A percentile compares a stretch with the other conserved stretches of the same genome.
Conservation (phyloP, 2,888 invertebrate species). For the Apodemia zela region DNA sequence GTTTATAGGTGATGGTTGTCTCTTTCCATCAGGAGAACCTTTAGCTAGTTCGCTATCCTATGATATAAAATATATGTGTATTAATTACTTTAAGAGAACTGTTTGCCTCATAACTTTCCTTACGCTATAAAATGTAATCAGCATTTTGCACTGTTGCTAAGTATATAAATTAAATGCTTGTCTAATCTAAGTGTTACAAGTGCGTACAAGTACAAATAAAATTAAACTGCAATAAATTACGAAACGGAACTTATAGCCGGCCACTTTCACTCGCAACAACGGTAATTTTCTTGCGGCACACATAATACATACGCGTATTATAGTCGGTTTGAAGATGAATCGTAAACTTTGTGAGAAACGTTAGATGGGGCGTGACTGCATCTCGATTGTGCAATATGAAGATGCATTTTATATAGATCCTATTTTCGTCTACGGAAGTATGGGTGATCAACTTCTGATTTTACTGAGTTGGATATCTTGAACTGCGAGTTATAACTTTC, state of each 20-base stretch:
- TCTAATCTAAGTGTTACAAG: constrained; percentile 26
- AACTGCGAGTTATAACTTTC: not conserved
- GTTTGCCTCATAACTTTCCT: too few species aligned
- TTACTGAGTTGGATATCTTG: not conserved
- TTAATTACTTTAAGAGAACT: too few species aligned
- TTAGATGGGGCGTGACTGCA: constrained; percentile 38
- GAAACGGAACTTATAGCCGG: constrained; percentile 61
- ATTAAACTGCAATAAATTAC: constrained; percentile 56
- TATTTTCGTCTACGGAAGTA: constrained; percentile 11
- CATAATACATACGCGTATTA: constrained; percentile 38
- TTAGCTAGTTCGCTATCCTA: too few species aligned
- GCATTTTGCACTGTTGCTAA: constrained; percentile 8
- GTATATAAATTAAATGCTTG: constrained; percentile 19
- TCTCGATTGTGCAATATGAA: constrained; percentile 45
- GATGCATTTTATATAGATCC: constrained; percentile 21
- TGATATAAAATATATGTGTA: too few species aligned
- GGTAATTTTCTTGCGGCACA: constrained; percentile 60
- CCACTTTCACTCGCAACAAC: constrained; percentile 72
- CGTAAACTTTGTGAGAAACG: constrained; percentile 55
- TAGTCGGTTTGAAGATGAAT: constrained; percentile 44
- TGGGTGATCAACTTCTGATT: not conserved
- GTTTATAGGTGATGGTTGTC: too few species aligned
- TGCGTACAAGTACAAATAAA: constrained; percentile 33
- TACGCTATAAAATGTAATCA: constrained; percentile 9
- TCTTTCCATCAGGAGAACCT: too few species aligned